Evolutionary conservation across 2,113 vertebrate species (phyloP).

Genomic region (Butastur rufipennis): DNA sequence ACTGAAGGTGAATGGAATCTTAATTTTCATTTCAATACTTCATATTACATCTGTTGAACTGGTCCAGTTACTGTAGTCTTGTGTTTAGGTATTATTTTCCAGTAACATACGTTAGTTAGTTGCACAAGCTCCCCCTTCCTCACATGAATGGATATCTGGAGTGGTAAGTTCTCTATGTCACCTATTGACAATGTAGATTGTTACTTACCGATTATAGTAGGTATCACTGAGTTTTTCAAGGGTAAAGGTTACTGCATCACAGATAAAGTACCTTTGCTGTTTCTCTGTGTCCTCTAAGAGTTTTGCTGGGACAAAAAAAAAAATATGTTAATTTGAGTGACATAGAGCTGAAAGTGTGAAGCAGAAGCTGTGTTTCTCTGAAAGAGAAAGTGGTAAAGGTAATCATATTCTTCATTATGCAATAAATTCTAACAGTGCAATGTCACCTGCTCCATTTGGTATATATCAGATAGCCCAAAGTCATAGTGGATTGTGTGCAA

Average conservation of each 20-base stretch:
- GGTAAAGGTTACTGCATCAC: background rate
- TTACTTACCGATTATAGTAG: background rate
- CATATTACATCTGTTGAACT: background rate
- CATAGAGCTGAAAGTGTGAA: background rate
- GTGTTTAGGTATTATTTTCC: background rate
- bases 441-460: background rate
- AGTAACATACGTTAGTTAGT: background rate
- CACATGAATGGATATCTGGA: background rate
- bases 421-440: background rate
- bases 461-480: background rate
- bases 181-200: fast-evolving
- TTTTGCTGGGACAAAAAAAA: background rate
- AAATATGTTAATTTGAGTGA: background rate
- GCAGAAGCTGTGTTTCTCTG: background rate
- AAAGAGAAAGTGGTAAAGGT: background rate
- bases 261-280: background rate
- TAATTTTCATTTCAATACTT: background rate
- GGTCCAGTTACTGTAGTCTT: background rate
- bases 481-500: background rate
- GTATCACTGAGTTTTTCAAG: background rate
- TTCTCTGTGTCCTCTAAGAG: background rate
- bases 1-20: background rate
- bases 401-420: background rate
- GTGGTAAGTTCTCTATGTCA: background rate
- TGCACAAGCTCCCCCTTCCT: background rate